Evolutionary conservation across 2,113 vertebrate genomes (phyloP).

Genomic region (Clarias macrocephalus): DNA sequence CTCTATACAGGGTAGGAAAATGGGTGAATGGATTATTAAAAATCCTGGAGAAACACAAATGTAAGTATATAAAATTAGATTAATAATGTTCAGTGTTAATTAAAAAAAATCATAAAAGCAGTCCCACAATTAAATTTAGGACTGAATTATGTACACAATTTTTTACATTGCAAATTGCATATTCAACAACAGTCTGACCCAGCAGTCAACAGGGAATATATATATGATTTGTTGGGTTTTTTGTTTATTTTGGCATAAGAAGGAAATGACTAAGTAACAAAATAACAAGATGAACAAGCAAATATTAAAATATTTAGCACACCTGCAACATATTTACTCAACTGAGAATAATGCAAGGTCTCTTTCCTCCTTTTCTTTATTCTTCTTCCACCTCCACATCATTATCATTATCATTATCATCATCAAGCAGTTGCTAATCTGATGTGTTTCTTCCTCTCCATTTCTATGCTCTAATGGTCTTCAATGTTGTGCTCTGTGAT

Average conservation of each 20-base stretch:
- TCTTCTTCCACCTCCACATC: neutral
- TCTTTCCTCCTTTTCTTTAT: neutral
- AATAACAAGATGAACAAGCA: neutral
- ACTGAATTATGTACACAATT: neutral
- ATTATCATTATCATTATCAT: conserved; percentile 6
- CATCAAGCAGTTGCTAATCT: conserved; percentile 4
- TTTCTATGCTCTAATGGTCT: conserved; percentile 6
- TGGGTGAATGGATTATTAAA: neutral
- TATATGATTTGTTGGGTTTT: neutral
- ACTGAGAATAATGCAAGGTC: neutral
- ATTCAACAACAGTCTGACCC: neutral
- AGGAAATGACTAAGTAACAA: neutral
- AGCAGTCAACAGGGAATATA: neutral
- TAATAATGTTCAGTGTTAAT: neutral
- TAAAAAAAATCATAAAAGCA: neutral
- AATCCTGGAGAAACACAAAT: neutral
- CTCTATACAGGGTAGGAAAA: too few relatives aligned
- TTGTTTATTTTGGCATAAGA: neutral
- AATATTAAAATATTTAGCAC: neutral
- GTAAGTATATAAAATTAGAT: neutral
- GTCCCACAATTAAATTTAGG: neutral
- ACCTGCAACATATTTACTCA: conserved; percentile 5
- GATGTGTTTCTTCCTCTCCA: neutral
- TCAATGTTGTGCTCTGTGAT: neutral
- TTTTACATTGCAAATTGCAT: neutral